Evolutionary conservation across 2,888 invertebrate genomes (phyloP), one percentile per base, ranked within the genome.

Genomic region (Orthosia gothica): DNA sequence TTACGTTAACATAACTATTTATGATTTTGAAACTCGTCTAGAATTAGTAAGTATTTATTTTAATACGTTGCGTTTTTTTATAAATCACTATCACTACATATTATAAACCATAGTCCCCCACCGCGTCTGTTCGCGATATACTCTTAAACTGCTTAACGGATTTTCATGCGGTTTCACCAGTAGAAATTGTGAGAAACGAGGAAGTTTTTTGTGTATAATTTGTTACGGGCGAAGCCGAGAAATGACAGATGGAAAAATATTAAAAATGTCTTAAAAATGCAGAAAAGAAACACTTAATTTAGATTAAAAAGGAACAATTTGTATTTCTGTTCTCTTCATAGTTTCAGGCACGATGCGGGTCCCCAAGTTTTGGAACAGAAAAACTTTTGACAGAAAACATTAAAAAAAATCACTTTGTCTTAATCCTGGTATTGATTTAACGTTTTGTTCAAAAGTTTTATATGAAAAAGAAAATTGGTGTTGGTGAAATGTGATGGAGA

Each of bases 391-490:
- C 45, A 40, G 45, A 20, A 55, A 47, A 49, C 26, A 61, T 82
- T 64, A 13, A 20, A 64, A n/a, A 58, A 67, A 50, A 55, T 71
- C 61, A 58, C 58, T 73, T 82, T 63, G 23, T 79, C 45, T 79
- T 26, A 59, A 49, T 63, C n/a, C 4, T 18, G 15, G 23, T 12
- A 49, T 16, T 7, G 12, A 55, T 67, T 70, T 50, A 12, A 16
- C n/a, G 20, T 59, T 40, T 5, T 59, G 40, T 15, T 58, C n/a
- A 32, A 45, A 3, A 23, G 66, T 69, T 16, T 76, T 18, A 3
- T 18, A 55, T 47, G 0, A n/a, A 65, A 81, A 47, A 13, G 15
- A 59, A 82, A 59, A 23, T 16, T 40, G 9, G 5, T 49, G 4
- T 18, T 3, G 1, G 13, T 15, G 45, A 49, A 45, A 50, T 20